Evolutionary conservation across 2,113 vertebrate genomes (phyloP), one percentile per base, ranked within the genome.

Genomic region (Gopherus evgoodei): DNA sequence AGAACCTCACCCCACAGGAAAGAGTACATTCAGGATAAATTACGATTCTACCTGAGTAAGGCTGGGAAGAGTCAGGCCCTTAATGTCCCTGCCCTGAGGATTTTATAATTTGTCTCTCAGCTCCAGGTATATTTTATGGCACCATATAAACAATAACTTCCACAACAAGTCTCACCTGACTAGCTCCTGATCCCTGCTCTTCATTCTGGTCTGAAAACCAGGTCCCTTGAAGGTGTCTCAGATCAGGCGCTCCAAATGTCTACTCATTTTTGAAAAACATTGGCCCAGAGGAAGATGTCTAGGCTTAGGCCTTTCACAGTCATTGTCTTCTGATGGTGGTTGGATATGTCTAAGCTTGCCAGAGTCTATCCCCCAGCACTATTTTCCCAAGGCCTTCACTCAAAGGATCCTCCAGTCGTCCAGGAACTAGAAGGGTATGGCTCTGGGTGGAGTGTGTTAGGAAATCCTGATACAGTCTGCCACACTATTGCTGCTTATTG

Each of bases 181-280:
- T n/a, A 22, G 44, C 10, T 0, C 1, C 0, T 1, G 0, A 3
- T 11, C 27, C 44, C n/a, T 47, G 0, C 78, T 47, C 57, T 14
- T 0, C 53, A 22, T 54, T 54, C 53, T 54, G 53, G 53, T 54
- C 24, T 47, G 44, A 78, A 27, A 47, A 78, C 25, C 75, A 78
- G 75, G 24, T 25, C 42, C 11, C 22, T 14, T 14, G 75, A 27
- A 47, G 44, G 25, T 78, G 42, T 78, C 24, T 78, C 75, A 27
- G 29, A 47, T 21, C 11, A 42, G 42, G 6, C 7, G 16, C 24
- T 72, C 47, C 14, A 12, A 56, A 52, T 8, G 21, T 31, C 7
- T n/a, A 3, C 6, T 52, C n/a, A 6, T 13, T 72, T 27, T 13
- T 25, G 21, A 44, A 76, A 69, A 25, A 52, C 4, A 2, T 35